Base-by-base conservation (phyloP, 1,140 invertebrate genomes). In the Helicoverpa zea region DNA sequence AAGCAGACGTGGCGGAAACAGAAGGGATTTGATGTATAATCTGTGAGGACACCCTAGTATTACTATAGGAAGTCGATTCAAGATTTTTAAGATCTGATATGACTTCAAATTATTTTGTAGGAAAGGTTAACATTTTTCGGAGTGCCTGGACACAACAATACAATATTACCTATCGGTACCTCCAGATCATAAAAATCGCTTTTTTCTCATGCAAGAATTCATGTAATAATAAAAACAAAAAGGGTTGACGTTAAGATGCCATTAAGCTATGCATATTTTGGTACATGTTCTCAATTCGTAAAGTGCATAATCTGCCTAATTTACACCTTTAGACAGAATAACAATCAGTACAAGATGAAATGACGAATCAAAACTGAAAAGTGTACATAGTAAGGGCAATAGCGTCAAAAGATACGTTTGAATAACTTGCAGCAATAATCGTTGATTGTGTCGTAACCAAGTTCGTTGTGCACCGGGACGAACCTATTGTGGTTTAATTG, bases 11-110 rank as follows among this genome's bases (percentile, higher is more conserved):
- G 18, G 80, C 74, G 80, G 74, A 81, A 81, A 81, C 74, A 81
- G 80, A 63, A 81, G 80, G 80, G 80, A 81, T 81, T 81, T 81
- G 52, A 77, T 81, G 80, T 77, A 81, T 81, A 81, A 81, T 81
- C 80, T 81, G 73, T 72, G 63, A 81, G 54, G 68, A 70, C 74
- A 23, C 63, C 70, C 61, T 64, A 23, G 4, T 9, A 13, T 13
- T 54, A 74, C 79, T 14, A 80, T 5, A 14, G 16, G 49, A 64
- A 80, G 11, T 74, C 68, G 70, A 61, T 29, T 14, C 10, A 18
- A 58, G 3, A 10, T 18, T 58, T 13, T 4, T 18, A 18, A 56
- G 10, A n/a, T n/a, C n/a, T n/a, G n/a, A n/a, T n/a, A n/a, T n/a
- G n/a, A n/a, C n/a, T n/a, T n/a, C n/a, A n/a, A n/a, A n/a, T n/a